Base-by-base conservation (phyloP, 2,113 vertebrate genomes). In the Myrmophylax atrothorax region DNA sequence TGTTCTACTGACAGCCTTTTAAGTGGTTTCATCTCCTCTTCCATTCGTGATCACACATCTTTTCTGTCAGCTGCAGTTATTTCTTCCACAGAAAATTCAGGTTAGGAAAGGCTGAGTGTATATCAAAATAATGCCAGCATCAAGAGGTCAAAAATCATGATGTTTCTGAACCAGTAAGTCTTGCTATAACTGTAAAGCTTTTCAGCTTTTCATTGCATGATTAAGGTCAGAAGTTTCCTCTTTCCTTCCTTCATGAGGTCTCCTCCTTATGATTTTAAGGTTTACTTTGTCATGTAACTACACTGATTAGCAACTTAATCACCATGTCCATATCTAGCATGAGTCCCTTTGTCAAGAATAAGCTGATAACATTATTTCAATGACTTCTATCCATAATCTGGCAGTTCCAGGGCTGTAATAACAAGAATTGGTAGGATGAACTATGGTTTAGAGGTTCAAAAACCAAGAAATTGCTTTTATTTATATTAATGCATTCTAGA, bases 21-120 rank as follows among this genome's bases (percentile, higher is more conserved):
- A 81, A 90, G 72, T 78, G 47, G 46, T 47, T 92, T 92, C 35
- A 63, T 74, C 47, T 88, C 40, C 37, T 60, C 38, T 29, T 60
- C 60, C 86, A 44, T 75, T 94, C 64, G 52, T 37, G 83, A 47
- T 84, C 72, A 81, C 68, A 25, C 29, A 87, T 23, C 33, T 40
- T 42, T 94, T 89, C 84, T 91, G 76, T 62, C 56, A 83, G 76
- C 50, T 84, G 26, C 40, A 63, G 47, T 52, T 89, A 92, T 56
- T 90, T 78, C 56, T 81, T 80, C 47, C 84, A 87, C 0, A 1
- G 73, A 93, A 95, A 90, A 89, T 84, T 31, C 64, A 75, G 44
- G 76, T 89, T 94, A 95, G 92, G 86, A 93, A 81, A 81, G 29
- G 26, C 56, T 87, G 83, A 89, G 24, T 44, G 37, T 68, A n/a